phyloP scores from a whole-genome alignment of 2,113 vertebrate species.

The Sinocyclocheilus maitianheensis region DNA sequence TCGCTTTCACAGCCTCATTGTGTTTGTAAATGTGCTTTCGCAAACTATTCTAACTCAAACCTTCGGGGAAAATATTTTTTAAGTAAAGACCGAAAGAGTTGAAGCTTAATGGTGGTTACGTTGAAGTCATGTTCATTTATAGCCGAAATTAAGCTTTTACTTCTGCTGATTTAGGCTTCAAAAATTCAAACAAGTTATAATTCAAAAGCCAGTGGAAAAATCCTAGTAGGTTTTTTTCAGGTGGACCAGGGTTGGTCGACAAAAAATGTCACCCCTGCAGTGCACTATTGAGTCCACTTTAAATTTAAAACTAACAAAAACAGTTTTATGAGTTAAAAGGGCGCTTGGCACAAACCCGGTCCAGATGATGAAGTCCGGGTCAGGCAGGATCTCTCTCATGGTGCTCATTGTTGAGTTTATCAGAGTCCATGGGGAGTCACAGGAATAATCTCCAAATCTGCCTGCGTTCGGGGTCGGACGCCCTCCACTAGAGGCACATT shows the following conservation, averaged over 20 bases:
- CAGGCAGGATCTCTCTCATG: slow-evolving; percentile 79
- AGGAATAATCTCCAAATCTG: slow-evolving; percentile 84
- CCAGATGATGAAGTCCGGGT: slow-evolving; percentile 93
- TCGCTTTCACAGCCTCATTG: too few relatives aligned
- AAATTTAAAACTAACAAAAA: neutral
- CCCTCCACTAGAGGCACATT: slow-evolving; percentile 82
- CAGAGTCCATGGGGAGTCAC: slow-evolving; percentile 87
- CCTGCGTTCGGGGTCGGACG: slow-evolving; percentile 74
- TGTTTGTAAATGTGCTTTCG: too few relatives aligned
- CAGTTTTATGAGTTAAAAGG: neutral
- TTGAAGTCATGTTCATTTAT: neutral
- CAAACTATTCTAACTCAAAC: too few relatives aligned
- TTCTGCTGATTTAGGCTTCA: neutral
- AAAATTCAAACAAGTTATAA: neutral
- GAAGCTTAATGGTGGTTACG: neutral
- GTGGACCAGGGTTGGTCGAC: neutral
- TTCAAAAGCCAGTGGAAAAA: neutral
- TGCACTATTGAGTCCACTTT: neutral
- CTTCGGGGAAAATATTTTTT: too few relatives aligned
- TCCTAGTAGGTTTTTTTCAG: too few relatives aligned
- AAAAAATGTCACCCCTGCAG: neutral
- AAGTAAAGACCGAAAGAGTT: neutral
- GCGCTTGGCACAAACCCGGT: slow-evolving; percentile 80
- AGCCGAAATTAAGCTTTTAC: neutral
- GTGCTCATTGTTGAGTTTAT: slow-evolving; percentile 80